Evolutionary conservation across 2,113 vertebrate species (phyloP).

Genomic region (Erythrolamprus reginae): DNA sequence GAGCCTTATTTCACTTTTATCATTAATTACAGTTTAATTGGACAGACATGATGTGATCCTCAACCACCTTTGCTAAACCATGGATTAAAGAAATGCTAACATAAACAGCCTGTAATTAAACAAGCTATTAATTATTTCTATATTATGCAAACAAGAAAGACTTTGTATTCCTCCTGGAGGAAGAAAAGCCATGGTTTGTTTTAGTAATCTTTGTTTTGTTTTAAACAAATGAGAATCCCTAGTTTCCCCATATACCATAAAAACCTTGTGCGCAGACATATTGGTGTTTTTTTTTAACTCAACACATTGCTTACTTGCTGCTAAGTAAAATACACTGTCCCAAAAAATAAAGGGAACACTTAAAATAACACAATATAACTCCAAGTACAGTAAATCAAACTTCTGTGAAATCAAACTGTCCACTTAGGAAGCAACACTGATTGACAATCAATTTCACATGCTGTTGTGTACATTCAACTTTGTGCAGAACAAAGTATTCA

Average conservation of each 20-base stretch:
- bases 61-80: neutral
- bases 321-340: neutral
- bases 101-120: neutral
- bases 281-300: neutral
- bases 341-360: too few species aligned
- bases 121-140: neutral
- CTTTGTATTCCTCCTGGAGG: neutral
- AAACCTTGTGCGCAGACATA: neutral
- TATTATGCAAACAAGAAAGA: neutral
- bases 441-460: too few species aligned
- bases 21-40: neutral
- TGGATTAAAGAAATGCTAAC: neutral
- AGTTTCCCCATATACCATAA: neutral
- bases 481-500: too few species aligned
- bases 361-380: too few species aligned
- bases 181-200: neutral
- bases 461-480: too few species aligned
- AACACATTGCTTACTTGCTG: neutral
- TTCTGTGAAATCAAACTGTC: too few species aligned
- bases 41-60: neutral
- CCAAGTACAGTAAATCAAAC: too few species aligned
- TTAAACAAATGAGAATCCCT: neutral
- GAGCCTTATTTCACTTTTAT: neutral
- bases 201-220: neutral
- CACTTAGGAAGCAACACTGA: too few species aligned